Percentiles rank a stretch among this genome's conserved stretches.
Conservation (phyloP, 2,888 invertebrate genomes). For the Blastobasis lacticolella region DNA sequence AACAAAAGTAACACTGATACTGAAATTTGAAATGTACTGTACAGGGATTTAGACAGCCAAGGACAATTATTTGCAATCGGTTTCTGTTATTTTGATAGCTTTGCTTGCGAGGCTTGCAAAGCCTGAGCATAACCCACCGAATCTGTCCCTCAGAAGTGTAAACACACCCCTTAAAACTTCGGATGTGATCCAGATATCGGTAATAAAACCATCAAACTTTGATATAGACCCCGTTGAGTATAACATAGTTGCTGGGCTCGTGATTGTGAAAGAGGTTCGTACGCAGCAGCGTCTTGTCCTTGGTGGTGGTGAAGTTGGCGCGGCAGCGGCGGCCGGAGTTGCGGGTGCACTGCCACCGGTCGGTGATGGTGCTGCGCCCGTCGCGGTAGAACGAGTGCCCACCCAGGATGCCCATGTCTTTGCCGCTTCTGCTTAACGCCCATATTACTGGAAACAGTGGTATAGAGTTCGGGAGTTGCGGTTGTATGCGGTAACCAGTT, state of each 20-base stretch:
- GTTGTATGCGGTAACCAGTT: no score
- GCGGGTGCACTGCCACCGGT: slow-evolving; percentile 15
- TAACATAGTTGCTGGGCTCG: background rate
- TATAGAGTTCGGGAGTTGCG: no score
- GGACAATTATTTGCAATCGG: no score
- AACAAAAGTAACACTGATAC: no score
- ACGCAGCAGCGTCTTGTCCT: background rate
- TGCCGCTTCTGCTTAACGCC: slow-evolving; percentile 5
- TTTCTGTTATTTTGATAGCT: no score
- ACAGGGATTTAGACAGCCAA: no score
- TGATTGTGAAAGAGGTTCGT: background rate
- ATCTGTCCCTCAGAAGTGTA: no score
- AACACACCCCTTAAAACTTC: no score
- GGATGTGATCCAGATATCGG: no score
- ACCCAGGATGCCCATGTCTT: slow-evolving; percentile 7
- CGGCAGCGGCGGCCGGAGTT: background rate
- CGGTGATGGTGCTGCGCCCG: slow-evolving; percentile 7
- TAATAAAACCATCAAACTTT: background rate
- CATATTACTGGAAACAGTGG: slow-evolving; percentile 14
- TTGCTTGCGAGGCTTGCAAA: no score
- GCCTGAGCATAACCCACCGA: no score
- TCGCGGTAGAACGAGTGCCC: slow-evolving; percentile 16
- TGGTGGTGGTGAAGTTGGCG: background rate
- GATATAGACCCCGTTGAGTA: background rate
- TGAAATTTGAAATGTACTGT: no score